These are phyloP conservation scores for Stichopus chloronotus DNA, from an alignment of 35 echinoderm and acorn worm species.

Conservation along the genomic window DNA sequence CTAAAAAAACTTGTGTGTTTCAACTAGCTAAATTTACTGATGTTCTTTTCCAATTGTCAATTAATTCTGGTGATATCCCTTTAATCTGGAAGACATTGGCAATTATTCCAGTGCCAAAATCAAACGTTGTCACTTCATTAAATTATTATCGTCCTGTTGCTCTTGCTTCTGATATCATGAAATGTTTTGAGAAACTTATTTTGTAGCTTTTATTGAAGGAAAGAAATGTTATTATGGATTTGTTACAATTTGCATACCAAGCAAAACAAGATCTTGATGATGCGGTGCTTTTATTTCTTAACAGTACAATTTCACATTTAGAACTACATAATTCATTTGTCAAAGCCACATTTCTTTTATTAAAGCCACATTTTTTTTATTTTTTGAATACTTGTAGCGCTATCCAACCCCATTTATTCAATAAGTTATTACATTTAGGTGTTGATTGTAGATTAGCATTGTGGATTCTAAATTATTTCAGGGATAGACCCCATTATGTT, in stretches of 20 bases:
- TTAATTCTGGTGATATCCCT: conserved; percentile 56
- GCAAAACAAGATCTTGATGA: not conserved
- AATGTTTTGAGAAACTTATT: not conserved
- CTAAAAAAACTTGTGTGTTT: conserved; percentile 40
- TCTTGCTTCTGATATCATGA: not conserved
- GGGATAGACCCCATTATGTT: no score
- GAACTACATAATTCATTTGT: not conserved
- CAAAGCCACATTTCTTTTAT: not conserved
- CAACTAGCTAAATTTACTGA: conserved; percentile 54
- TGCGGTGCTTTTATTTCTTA: not conserved
- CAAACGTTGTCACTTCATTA: not conserved
- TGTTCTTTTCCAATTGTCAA: conserved; percentile 37
- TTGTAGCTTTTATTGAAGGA: not conserved
- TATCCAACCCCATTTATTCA: no score
- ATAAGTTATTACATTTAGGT: no score
- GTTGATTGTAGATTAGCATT: no score
- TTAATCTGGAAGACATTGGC: conserved; percentile 51
- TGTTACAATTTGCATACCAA: not conserved
- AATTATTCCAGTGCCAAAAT: conserved; percentile 49
- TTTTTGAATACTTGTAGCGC: no score
- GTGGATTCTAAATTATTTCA: no score
- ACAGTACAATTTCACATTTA: not conserved
- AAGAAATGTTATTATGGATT: not conserved
- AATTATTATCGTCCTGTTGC: conserved; percentile 25
- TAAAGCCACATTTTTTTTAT: no score